These are phyloP conservation scores for Lampris incognitus DNA, from an alignment of 2,113 vertebrate species.

Conservation along the genomic window DNA sequence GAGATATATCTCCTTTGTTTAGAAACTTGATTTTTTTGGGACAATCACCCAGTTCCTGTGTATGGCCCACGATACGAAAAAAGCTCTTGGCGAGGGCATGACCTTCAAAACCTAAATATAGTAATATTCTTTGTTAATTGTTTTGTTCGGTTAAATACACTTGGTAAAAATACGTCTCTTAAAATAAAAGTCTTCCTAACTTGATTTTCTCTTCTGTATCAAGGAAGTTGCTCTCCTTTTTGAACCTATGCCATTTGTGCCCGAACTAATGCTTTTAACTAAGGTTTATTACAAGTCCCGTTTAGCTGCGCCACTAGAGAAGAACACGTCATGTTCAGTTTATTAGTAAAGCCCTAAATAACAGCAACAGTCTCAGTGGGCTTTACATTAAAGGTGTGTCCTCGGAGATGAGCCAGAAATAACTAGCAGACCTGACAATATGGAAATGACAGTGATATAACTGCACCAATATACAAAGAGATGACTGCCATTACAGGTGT, in stretches of 20 bases:
- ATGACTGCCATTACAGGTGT: neutral
- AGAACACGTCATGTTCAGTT: too few species aligned
- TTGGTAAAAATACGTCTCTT: conserved; percentile 52
- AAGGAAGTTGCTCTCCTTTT: conserved; percentile 48
- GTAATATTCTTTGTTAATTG: conserved; percentile 66
- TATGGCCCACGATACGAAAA: neutral
- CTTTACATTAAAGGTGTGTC: too few species aligned
- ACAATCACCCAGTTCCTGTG: neutral
- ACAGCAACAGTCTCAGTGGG: too few species aligned
- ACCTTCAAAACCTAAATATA: conserved; percentile 69
- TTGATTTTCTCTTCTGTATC: conserved; percentile 32
- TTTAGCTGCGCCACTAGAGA: too few species aligned
- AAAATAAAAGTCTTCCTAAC: conserved; percentile 55
- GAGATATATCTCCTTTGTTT: conserved; percentile 19
- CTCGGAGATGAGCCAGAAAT: conserved; percentile 1
- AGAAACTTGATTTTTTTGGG: neutral
- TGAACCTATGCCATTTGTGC: conserved; percentile 31
- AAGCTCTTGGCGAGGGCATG: conserved; percentile 28
- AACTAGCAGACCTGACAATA: neutral
- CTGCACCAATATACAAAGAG: neutral
- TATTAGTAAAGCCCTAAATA: too few species aligned
- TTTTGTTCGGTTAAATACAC: conserved; percentile 39
- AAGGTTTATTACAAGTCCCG: too few species aligned
- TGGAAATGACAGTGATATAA: neutral
- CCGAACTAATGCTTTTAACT: neutral